Evolutionary conservation across 2,888 invertebrate species (phyloP).

Genomic region (Andrena praecox): DNA sequence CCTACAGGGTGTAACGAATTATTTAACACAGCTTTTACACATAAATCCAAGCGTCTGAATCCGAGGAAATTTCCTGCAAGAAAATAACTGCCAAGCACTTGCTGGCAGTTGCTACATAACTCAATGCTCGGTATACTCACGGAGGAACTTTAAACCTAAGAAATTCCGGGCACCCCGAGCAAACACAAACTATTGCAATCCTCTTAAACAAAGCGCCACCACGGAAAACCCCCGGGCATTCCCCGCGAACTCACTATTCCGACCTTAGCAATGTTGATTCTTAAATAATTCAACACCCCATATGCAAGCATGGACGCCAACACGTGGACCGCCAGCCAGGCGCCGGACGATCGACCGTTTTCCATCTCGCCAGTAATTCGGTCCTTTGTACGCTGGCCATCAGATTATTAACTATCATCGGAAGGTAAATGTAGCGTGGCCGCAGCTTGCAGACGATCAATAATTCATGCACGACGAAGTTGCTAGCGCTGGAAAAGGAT

Average conservation of each 20-base stretch:
- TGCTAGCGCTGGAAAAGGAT: slow-evolving; percentile 66
- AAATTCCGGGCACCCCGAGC: too few species aligned
- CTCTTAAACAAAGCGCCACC: too few species aligned
- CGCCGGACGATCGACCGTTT: slow-evolving; percentile 47
- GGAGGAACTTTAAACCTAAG: too few species aligned
- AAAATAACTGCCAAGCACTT: neutral
- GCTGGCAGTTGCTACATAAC: too few species aligned
- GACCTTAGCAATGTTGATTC: neutral
- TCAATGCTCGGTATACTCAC: too few species aligned
- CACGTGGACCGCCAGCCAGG: neutral
- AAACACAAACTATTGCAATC: too few species aligned
- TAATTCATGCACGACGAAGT: slow-evolving; percentile 76
- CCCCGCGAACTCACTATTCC: too few species aligned
- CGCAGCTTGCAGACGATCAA: slow-evolving; percentile 63
- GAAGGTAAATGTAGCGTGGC: slow-evolving; percentile 70
- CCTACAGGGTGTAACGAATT: slow-evolving; percentile 9
- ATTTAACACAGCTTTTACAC: neutral
- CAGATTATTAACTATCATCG: slow-evolving; percentile 79
- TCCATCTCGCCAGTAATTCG: slow-evolving; percentile 67
- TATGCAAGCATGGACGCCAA: slow-evolving; percentile 10
- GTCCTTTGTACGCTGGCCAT: slow-evolving; percentile 68
- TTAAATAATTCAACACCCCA: slow-evolving; percentile 40
- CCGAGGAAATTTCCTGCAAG: neutral
- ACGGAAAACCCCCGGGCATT: too few species aligned
- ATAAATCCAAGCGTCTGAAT: neutral